Conservation (phyloP, 1,140 invertebrate species). For the Trichonephila clavipes region DNA sequence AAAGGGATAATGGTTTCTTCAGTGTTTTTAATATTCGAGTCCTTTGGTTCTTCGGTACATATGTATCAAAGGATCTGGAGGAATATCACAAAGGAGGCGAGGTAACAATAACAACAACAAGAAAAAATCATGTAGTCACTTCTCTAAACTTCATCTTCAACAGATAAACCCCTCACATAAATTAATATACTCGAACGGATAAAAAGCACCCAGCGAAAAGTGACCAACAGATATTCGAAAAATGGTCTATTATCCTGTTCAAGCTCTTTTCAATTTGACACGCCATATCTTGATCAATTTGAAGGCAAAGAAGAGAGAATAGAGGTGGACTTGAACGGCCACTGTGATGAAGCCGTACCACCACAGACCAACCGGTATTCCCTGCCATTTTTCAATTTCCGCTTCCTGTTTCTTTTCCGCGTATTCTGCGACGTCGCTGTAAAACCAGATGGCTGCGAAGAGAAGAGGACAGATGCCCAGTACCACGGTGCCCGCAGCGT, state of each 20-base stretch:
- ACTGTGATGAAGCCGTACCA: conserved; percentile 96
- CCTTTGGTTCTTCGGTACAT: background rate
- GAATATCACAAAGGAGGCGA: conserved; percentile 3
- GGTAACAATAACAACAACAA: background rate
- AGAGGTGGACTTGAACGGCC: conserved; percentile 94
- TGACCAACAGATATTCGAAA: background rate
- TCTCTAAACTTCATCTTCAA: background rate
- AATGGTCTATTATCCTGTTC: background rate
- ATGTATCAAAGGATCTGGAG: background rate
- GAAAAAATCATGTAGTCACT: background rate
- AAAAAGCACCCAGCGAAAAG: background rate
- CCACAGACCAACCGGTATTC: conserved; percentile 93
- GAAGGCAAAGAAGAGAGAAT: conserved; percentile 93
- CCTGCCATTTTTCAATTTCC: conserved; percentile 83
- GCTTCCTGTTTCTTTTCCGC: conserved; percentile 84
- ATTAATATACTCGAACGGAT: background rate
- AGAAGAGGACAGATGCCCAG: conserved; percentile 91
- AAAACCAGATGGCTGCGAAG: conserved; percentile 91
- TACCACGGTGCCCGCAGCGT: conserved; percentile 89
- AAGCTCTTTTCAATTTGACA: conserved; percentile 55
- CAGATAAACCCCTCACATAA: background rate
- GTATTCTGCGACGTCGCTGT: conserved; percentile 91
- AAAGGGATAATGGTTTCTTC: background rate
- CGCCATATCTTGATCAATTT: conserved; percentile 92
- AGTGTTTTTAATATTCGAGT: background rate